Base-by-base conservation (phyloP, 2,113 vertebrate species). In the Nothocercus nigrocapillus region DNA sequence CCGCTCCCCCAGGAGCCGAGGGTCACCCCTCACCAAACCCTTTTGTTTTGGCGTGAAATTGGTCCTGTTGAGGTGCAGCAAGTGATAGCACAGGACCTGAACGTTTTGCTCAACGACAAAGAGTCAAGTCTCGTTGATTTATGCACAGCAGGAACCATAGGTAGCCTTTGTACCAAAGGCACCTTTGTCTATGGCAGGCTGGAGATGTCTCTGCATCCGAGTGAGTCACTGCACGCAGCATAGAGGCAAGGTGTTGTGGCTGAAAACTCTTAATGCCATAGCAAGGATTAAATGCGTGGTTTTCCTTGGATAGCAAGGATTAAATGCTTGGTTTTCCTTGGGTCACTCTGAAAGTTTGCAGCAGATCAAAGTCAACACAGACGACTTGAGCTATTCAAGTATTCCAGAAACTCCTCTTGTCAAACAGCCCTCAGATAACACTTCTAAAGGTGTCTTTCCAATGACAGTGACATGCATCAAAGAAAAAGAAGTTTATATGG, bases 241-340 rank as follows among this genome's bases (percentile, higher is more conserved):
- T 0, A 69, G n/a, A 75, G 28, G 8, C 21, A 42, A 21, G 4
- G 42, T 63, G 7, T 3, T 45, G 28, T 17, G 51, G 21, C 30
- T 64, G 30, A 88, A 40, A 28, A 19, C 44, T 13, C 7, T 0
- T 0, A 0, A 44, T 7, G 7, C 54, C 49, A 20, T 2, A 66
- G 19, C 44, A 36, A 74, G 22, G 3, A 45, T n/a, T 78, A 75
- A 47, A 4, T 51, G 36, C 32, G 34, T 34, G 5, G 27, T 82
- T 75, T 63, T 54, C 14, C 51, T 17, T 44, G 44, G 44, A 20
- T 2, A 66, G 19, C 44, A 36, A 74, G 22, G 3, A 45, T n/a
- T 78, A 74, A 47, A 4, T 51, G 42, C 32, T 38, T 34, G 5
- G 20, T 79, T 75, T 67, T 54, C 12, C 56, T 17, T 44, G 27